Evolutionary conservation across 2,888 invertebrate genomes (phyloP).

Genomic region (Pollenia labialis): DNA sequence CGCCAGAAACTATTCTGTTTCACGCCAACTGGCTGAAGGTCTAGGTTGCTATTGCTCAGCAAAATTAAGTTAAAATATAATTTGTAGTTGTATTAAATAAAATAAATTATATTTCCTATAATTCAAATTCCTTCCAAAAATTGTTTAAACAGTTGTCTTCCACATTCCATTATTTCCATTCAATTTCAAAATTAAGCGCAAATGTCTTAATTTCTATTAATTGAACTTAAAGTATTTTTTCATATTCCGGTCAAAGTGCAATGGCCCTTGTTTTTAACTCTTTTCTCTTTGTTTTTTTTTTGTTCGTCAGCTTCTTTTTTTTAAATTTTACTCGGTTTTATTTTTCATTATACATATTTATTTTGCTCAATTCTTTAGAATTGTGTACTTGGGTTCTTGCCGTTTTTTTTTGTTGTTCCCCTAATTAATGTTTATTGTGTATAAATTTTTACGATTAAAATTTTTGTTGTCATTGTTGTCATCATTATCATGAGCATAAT

Average conservation of each 20-base stretch:
- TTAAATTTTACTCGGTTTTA: neutral
- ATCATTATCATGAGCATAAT: constrained; percentile 50
- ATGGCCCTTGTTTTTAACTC: constrained; percentile 68
- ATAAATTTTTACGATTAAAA: constrained; percentile 63
- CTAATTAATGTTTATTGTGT: constrained; percentile 68
- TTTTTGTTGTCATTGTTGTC: constrained; percentile 61
- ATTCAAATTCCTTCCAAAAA: neutral
- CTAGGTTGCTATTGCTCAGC: no score
- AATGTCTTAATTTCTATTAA: constrained; percentile 14
- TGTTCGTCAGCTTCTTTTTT: neutral
- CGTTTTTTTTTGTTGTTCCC: constrained; percentile 9
- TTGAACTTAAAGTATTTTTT: constrained; percentile 38
- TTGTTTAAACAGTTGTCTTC: neutral
- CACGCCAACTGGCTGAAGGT: no score
- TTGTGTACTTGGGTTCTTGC: constrained; percentile 6
- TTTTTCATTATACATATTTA: neutral
- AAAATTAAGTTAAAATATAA: no score
- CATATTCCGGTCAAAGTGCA: constrained; percentile 70
- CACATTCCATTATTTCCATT: neutral
- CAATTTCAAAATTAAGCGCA: neutral
- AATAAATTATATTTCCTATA: neutral
- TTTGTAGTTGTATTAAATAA: no score
- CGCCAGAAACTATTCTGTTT: no score
- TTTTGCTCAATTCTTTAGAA: constrained; percentile 31
- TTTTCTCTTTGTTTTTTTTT: constrained; percentile 16